phyloP scores from a whole-genome alignment of 2,113 vertebrate genomes.

The Solea senegalensis region DNA sequence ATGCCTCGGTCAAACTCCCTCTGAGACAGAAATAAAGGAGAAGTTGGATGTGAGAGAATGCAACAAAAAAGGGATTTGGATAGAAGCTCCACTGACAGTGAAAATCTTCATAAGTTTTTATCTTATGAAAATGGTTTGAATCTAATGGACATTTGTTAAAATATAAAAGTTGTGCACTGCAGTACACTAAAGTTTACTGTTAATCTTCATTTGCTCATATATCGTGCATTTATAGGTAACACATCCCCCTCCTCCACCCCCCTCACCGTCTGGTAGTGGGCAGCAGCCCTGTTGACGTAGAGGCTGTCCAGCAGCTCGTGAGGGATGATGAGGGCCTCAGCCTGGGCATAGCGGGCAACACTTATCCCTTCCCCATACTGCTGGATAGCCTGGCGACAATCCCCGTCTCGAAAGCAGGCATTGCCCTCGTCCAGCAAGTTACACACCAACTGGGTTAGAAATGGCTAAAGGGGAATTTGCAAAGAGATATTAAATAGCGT shows the following conservation, averaged over 20 bases:
- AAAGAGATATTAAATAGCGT: background rate
- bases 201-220: no score
- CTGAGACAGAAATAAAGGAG: constrained; percentile 68
- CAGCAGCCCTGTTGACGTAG: constrained; percentile 93
- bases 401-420: constrained; percentile 89
- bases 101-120: background rate
- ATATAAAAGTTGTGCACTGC: no score
- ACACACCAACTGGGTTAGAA: constrained; percentile 93
- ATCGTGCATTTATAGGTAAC: background rate
- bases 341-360: constrained; percentile 92
- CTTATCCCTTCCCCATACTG: constrained; percentile 96
- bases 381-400: constrained; percentile 87
- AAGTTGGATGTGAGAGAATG: background rate
- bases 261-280: constrained; percentile 91
- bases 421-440: constrained; percentile 97
- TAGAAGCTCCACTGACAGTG: background rate
- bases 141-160: no score
- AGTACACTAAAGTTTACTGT: no score
- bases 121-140: no score
- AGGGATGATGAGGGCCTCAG: constrained; percentile 90
- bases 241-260: background rate
- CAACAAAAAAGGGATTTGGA: background rate
- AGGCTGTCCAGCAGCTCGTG: constrained; percentile 91
- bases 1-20: constrained; percentile 89
- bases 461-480: constrained; percentile 75